Base-by-base conservation (phyloP, 2,888 invertebrate genomes). In the Ophion ventricosus region DNA sequence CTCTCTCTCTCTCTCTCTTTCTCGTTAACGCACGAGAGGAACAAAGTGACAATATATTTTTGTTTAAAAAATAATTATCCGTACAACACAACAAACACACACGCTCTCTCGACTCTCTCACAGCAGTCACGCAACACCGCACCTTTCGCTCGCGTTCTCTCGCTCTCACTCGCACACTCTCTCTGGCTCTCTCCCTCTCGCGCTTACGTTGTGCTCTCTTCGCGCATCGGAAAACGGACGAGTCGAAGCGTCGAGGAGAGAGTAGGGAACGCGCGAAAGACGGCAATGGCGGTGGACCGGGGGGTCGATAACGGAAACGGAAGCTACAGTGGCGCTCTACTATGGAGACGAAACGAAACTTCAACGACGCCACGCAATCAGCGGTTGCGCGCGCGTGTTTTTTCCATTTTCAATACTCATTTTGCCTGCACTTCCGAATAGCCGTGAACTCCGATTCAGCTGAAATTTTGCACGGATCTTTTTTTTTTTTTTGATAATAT, bases 11-110 rank as follows among this genome's bases (percentile, higher is more conserved):
- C 17, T 49, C 43, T 8, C 2, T 70, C 26, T 25, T 17, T 61
- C 59, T 75, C 57, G 64, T 80, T 75, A 11, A 23, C 56, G 23
- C 69, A 35, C 69, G 64, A 85, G 83, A 77, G 78, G 72, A 81
- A 78, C 67, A 78, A 82, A 74, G 59, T 67, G 72, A n/a, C 56
- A 64, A 66, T 73, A 80, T 79, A 49, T 81, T 70, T 82, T 73
- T 84, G 73, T 82, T 84, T 86, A 79, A 85, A 87, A 85, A 81
- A 88, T 89, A 88, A 83, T 83, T 84, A 83, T 82, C 87, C 87
- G 87, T 90, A 90, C 90, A 90, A 91, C 91, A 92, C 91, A 92
- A 92, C 92, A 92, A 91, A 90, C 92, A 91, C 92, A 91, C 92
- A 91, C 92, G 91, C 91, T 91, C 90, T 88, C 89, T 90, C 91